Percentiles rank a stretch among this genome's conserved stretches.
Conservation (phyloP, 1,140 invertebrate genomes). For the Macrotrachela quadricornifera region DNA sequence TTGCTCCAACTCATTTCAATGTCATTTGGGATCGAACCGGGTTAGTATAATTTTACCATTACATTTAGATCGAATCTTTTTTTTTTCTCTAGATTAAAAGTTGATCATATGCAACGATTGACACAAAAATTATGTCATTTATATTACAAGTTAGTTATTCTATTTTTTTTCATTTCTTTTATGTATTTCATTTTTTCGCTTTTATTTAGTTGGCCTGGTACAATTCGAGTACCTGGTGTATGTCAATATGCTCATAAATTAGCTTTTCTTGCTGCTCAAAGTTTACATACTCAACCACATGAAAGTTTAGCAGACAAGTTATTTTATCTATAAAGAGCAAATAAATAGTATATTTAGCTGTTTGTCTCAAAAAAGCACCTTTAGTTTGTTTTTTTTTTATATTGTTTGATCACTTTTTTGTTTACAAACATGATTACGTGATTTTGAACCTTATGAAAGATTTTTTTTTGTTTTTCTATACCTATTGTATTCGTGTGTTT, state of each 20-base stretch:
- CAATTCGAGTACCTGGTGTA: constrained; percentile 57
- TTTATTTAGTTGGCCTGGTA: constrained; percentile 35
- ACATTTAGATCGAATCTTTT: too few relatives aligned
- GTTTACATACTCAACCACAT: constrained; percentile 38
- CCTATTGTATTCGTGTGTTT: too few relatives aligned
- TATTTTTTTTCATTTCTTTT: background rate
- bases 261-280: constrained; percentile 52
- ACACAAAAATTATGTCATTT: constrained; percentile 59
- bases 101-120: constrained; percentile 51
- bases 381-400: too few relatives aligned
- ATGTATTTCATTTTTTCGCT: background rate
- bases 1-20: constrained; percentile 57
- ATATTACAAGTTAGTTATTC: constrained; percentile 57
- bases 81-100: constrained; percentile 29
- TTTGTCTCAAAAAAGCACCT: too few relatives aligned
- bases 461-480: too few relatives aligned
- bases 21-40: constrained; percentile 43
- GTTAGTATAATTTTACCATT: too few relatives aligned
- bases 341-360: too few relatives aligned
- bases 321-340: constrained; percentile 27
- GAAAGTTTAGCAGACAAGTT: constrained; percentile 24
- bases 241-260: constrained; percentile 52
- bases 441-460: too few relatives aligned
- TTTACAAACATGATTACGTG: too few relatives aligned
- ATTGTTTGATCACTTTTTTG: too few relatives aligned